phyloP scores from a whole-genome alignment of 2,797 vertebrate species.

The Coracias cyanogaster region DNA sequence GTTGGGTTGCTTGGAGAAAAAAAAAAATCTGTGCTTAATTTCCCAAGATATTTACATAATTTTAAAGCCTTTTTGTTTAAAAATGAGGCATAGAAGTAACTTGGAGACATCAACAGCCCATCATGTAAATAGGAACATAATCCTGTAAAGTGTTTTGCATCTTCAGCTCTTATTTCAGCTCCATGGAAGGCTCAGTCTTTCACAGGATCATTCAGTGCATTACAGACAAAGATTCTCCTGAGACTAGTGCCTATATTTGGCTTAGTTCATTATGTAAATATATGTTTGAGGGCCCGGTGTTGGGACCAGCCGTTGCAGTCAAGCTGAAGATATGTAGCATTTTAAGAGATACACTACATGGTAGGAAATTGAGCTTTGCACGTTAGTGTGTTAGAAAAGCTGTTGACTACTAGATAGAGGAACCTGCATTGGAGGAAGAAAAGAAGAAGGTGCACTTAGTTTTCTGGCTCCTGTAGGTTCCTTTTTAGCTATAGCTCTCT shows the following conservation, averaged over 20 bases:
- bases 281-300: not conserved
- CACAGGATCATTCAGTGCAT: not conserved
- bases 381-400: not conserved
- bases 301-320: not conserved
- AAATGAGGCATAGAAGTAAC: not conserved
- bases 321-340: not conserved
- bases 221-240: not conserved
- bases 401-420: not conserved
- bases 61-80: slow-evolving; percentile 5
- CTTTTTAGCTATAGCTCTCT: not conserved
- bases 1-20: not conserved
- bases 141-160: not conserved
- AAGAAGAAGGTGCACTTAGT: not conserved
- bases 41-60: slow-evolving; percentile 10
- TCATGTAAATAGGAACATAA: not conserved
- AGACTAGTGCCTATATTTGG: not conserved
- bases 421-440: not conserved
- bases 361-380: not conserved
- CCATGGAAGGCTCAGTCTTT: not conserved
- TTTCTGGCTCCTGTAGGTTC: not conserved
- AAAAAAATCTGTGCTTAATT: not conserved
- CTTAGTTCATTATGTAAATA: slow-evolving; percentile 16
- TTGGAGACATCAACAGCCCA: not conserved
- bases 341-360: not conserved
- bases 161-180: slow-evolving; percentile 6